Conservation (phyloP, 1,140 invertebrate species). For the Aphidius gifuensis region DNA sequence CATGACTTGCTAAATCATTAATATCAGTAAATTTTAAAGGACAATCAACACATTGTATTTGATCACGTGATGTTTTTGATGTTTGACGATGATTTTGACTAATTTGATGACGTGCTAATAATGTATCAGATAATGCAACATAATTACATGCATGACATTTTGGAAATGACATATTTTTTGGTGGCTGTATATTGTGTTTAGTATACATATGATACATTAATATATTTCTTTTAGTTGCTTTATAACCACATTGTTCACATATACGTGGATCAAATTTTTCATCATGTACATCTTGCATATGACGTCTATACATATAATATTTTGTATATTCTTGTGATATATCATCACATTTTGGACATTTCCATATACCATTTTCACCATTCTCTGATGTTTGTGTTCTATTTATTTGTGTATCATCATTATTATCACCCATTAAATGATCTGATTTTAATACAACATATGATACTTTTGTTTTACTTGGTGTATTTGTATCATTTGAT, state of each 20-base stretch:
- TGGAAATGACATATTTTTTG: constrained; percentile 67
- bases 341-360: constrained; percentile 51
- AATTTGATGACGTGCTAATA: constrained; percentile 65
- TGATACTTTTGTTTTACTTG: constrained; percentile 53
- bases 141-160: constrained; percentile 76
- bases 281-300: constrained; percentile 77
- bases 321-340: constrained; percentile 66
- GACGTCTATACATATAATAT: constrained; percentile 74
- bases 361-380: constrained; percentile 51
- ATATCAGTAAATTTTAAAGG: constrained; percentile 39
- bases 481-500: constrained; percentile 37
- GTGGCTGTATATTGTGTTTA: constrained; percentile 74
- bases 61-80: constrained; percentile 28
- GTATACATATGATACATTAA: constrained; percentile 77
- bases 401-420: constrained; percentile 35
- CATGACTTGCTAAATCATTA: constrained; percentile 40
- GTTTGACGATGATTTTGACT: constrained; percentile 54
- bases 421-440: constrained; percentile 34
- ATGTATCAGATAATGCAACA: constrained; percentile 66
- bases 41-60: constrained; percentile 43
- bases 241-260: constrained; percentile 81
- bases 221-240: constrained; percentile 71
- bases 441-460: constrained; percentile 58
- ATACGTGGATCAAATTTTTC: constrained; percentile 75
- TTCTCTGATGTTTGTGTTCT: constrained; percentile 31